Evolutionary conservation across 2,113 vertebrate genomes (phyloP).

Genomic region (Coryphaenoides rupestris): DNA sequence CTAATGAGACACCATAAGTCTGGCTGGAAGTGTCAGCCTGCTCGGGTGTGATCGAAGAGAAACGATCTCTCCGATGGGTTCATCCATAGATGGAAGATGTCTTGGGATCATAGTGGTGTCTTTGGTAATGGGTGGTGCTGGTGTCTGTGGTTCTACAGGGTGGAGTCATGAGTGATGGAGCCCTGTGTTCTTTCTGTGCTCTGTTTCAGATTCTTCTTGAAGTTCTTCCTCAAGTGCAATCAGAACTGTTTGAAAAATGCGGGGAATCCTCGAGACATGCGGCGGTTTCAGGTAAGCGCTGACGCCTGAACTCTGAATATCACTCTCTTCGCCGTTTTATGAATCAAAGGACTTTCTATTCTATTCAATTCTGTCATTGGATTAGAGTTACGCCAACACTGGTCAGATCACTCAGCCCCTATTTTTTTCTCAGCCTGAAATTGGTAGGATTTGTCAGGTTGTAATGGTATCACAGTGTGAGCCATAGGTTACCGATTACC

Average conservation of each 20-base stretch:
- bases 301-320: not conserved
- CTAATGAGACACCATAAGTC: conserved; percentile 54
- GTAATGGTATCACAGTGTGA: too few species aligned
- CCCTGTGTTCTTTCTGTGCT: not conserved
- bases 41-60: not conserved
- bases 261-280: conserved; percentile 91
- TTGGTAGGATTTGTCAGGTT: too few species aligned
- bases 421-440: too few species aligned
- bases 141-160: not conserved
- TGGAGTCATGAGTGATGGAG: not conserved
- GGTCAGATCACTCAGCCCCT: too few species aligned
- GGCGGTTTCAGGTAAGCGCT: conserved; percentile 86
- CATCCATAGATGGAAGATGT: not conserved
- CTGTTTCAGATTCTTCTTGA: conserved; percentile 81
- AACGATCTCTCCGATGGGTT: conserved; percentile 13
- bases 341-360: not conserved
- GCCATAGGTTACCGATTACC: too few species aligned
- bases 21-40: conserved; percentile 32
- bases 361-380: too few species aligned
- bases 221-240: conserved; percentile 95
- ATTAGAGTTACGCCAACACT: not conserved
- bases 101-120: not conserved
- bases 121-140: not conserved
- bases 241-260: conserved; percentile 97
- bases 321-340: not conserved